A percentile compares a stretch with the other conserved stretches of the same genome.
Conservation (phyloP, 2,888 invertebrate species). For the Diplolepis rosae region DNA sequence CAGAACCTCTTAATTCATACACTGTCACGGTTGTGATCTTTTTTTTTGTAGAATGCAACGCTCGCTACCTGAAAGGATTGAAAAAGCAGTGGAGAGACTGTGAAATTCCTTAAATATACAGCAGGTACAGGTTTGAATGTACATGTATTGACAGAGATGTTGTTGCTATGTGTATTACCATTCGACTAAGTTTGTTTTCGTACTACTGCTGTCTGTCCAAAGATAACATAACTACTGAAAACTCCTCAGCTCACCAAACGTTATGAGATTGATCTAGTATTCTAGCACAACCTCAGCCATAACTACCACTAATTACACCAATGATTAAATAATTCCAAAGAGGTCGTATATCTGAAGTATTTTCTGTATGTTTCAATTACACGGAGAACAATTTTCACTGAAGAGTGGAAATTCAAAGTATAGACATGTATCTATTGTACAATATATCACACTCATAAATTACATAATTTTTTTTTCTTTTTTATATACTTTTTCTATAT, state of each 20-base stretch:
- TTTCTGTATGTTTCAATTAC: no score
- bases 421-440: no score
- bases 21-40: background rate
- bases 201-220: slow-evolving; percentile 18
- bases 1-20: slow-evolving; percentile 7
- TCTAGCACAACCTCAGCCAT: background rate
- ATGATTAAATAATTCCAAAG: background rate
- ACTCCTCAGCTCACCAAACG: background rate
- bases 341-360: background rate
- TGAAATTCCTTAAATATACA: slow-evolving; percentile 14
- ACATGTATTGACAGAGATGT: background rate
- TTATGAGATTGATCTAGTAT: background rate
- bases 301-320: background rate
- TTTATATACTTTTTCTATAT: no score
- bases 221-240: slow-evolving; percentile 19
- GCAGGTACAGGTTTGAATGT: background rate
- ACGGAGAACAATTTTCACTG: no score
- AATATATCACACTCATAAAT: no score
- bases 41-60: slow-evolving; percentile 17
- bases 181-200: slow-evolving; percentile 21
- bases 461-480: no score
- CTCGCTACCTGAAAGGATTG: slow-evolving; percentile 16
- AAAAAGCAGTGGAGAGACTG: background rate
- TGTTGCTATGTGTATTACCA: slow-evolving; percentile 19
- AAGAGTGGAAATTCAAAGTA: no score